These are phyloP conservation scores for Mylabris phalerata DNA, from an alignment of 1,140 invertebrate species.

Conservation along the genomic window DNA sequence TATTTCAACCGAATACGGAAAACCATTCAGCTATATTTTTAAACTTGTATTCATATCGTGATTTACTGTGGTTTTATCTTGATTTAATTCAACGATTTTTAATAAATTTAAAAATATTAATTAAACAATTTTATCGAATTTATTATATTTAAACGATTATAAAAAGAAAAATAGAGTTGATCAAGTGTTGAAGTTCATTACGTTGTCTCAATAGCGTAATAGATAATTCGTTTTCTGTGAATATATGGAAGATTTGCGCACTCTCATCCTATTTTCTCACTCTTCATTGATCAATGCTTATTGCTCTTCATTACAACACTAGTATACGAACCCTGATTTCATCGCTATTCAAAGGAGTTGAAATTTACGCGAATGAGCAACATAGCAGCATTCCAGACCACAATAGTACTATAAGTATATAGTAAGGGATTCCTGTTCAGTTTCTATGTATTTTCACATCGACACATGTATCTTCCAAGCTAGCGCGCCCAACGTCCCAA, in stretches of 20 bases:
- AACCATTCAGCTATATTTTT: too few relatives aligned
- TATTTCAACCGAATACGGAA: too few relatives aligned
- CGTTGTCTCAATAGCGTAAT: constrained; percentile 14
- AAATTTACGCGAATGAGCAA: constrained; percentile 12
- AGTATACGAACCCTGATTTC: constrained; percentile 12
- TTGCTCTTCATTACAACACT: constrained; percentile 14
- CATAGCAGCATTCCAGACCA: constrained; percentile 20
- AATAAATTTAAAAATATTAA: too few relatives aligned
- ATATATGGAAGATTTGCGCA: not conserved
- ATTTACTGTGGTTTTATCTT: too few relatives aligned
- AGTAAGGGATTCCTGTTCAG: constrained; percentile 16
- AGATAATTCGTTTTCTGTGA: constrained; percentile 13
- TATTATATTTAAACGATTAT: too few relatives aligned
- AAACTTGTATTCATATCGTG: too few relatives aligned
- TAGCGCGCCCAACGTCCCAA: constrained; percentile 20
- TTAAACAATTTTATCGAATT: too few relatives aligned
- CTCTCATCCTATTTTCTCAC: not conserved
- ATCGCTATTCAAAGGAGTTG: constrained; percentile 13
- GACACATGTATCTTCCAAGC: constrained; percentile 30
- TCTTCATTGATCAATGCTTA: constrained; percentile 14
- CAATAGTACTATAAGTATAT: constrained; percentile 23
- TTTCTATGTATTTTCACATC: constrained; percentile 26
- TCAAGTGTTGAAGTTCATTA: constrained; percentile 18
- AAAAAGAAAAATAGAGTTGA: not conserved
- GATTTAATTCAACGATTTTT: too few relatives aligned